Conservation (phyloP, 2,888 invertebrate genomes). For the Galerucella calmariensis region DNA sequence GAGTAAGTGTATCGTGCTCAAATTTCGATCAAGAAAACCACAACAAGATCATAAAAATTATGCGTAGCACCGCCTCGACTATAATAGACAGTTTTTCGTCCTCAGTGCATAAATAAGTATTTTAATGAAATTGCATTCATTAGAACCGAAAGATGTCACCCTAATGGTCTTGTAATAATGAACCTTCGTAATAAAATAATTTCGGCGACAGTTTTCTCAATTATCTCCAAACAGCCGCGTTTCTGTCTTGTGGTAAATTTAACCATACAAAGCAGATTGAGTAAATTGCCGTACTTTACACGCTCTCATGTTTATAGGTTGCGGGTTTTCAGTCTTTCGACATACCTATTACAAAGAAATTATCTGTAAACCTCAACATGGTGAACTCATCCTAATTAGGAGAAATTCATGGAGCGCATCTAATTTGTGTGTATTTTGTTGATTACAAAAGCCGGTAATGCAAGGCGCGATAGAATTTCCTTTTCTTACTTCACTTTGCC, state of each 20-base stretch:
- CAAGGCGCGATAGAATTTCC: not conserved
- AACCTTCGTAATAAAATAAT: not conserved
- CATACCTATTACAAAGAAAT: not conserved
- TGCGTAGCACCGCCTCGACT: too few relatives aligned
- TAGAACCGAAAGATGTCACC: too few relatives aligned
- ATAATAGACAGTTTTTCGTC: too few relatives aligned
- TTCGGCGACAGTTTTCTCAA: not conserved
- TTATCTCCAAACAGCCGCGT: not conserved
- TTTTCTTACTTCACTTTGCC: not conserved
- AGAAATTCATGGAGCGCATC: constrained; percentile 8
- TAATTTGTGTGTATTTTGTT: constrained; percentile 5
- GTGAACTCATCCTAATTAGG: constrained; percentile 5
- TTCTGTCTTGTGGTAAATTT: not conserved
- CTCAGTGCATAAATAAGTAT: too few relatives aligned
- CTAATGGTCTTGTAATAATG: too few relatives aligned
- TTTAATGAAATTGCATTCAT: too few relatives aligned
- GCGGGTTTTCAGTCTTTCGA: not conserved
- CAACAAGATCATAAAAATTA: too few relatives aligned
- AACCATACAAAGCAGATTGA: not conserved
- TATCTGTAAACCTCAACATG: not conserved
- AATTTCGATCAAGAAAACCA: too few relatives aligned
- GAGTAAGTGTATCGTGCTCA: too few relatives aligned
- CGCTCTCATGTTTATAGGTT: not conserved
- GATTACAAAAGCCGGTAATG: not conserved
- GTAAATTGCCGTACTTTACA: too few relatives aligned